These are phyloP conservation scores for Callipepla californica DNA, from an alignment of 2,113 vertebrate species.

Conservation along the genomic window DNA sequence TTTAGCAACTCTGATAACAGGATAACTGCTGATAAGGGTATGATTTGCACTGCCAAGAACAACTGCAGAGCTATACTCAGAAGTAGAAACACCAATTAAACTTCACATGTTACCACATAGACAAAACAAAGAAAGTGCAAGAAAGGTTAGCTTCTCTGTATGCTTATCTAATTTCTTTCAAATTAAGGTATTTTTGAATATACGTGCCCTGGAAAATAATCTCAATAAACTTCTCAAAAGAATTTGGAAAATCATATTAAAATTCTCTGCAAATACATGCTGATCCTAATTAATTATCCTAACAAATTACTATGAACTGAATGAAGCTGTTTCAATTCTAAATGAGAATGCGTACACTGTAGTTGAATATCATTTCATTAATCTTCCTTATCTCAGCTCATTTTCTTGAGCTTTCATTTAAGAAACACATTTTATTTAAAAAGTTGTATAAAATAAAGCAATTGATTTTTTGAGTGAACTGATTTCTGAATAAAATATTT, in stretches of 20 bases:
- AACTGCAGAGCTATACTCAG: not conserved
- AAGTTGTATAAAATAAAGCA: not conserved
- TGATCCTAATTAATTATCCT: not conserved
- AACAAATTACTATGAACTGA: not conserved
- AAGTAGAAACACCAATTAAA: not conserved
- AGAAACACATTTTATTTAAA: not conserved
- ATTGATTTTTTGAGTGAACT: not conserved
- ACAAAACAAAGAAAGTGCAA: not conserved
- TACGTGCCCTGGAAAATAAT: not conserved
- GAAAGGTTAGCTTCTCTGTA: not conserved
- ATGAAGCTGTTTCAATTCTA: not conserved
- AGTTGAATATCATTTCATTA: not conserved
- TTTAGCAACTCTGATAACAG: not conserved
- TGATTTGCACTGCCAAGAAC: not conserved
- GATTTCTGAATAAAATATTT: not conserved
- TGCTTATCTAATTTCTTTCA: not conserved
- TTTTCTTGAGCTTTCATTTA: not conserved
- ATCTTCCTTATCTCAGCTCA: not conserved
- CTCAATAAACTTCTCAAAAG: not conserved
- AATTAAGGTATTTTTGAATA: not conserved
- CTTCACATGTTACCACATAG: not conserved
- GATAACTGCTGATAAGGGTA: not conserved
- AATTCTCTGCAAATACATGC: not conserved
- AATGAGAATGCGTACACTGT: not conserved
- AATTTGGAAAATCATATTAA: not conserved